phyloP scores from a whole-genome alignment of 2,888 invertebrate species.

The Pteria penguin region DNA sequence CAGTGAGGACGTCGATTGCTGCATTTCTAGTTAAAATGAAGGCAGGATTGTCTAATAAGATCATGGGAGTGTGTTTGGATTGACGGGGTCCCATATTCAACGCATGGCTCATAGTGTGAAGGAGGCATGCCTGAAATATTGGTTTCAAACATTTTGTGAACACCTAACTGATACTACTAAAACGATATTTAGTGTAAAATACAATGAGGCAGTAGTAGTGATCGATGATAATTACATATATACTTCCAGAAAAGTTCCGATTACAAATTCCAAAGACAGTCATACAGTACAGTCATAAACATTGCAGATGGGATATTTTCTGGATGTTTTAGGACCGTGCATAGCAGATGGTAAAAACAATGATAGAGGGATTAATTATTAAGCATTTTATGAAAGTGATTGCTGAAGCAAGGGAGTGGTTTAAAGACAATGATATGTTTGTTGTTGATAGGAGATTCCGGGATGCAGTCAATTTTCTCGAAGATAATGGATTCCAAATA shows the following conservation, averaged over 20 bases:
- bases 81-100: constrained; percentile 13
- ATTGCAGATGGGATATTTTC: constrained; percentile 14
- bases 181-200: background rate
- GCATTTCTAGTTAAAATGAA: constrained; percentile 12
- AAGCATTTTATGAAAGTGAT: constrained; percentile 17
- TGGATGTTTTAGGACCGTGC: constrained; percentile 23
- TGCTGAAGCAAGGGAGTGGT: constrained; percentile 7
- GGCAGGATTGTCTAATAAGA: constrained; percentile 22
- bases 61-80: constrained; percentile 1
- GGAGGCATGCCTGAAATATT: background rate
- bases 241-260: constrained; percentile 31
- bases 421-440: constrained; percentile 17
- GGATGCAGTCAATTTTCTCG: constrained; percentile 8
- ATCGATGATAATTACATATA: constrained; percentile 24
- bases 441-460: constrained; percentile 35
- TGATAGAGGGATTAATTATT: constrained; percentile 18
- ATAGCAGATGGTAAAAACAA: constrained; percentile 25
- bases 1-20: constrained; percentile 20
- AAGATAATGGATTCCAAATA: constrained; percentile 3
- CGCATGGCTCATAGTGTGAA: background rate
- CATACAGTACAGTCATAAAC: constrained; percentile 29
- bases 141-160: constrained; percentile 2
- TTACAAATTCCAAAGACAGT: constrained; percentile 18
- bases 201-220: constrained; percentile 12
- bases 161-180: constrained; percentile 10